Evolutionary conservation across 92 coral and sea anemone genomes (phyloP).

Genomic region (Diadumene lineata): DNA sequence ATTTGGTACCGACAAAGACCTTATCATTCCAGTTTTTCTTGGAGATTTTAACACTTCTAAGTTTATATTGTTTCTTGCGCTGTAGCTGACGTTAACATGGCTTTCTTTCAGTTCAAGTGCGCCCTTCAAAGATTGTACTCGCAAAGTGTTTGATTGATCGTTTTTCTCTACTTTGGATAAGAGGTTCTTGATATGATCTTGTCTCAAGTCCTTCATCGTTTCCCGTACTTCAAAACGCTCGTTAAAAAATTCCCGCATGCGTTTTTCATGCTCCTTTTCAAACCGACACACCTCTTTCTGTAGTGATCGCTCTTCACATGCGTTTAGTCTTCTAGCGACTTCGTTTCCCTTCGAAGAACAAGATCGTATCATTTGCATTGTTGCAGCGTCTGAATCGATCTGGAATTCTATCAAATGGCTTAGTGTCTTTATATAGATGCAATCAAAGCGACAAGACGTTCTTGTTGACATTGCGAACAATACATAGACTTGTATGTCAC

Average conservation of each 20-base stretch:
- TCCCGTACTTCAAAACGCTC: conserved; percentile 52
- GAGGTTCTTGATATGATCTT: background rate
- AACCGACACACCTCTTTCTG: conserved; percentile 54
- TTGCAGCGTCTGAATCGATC: background rate
- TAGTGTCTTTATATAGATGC: background rate
- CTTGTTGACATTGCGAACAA: conserved; percentile 26
- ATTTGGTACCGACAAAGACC: conserved; percentile 32
- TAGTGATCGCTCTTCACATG: conserved; percentile 56
- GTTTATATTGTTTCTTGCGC: background rate
- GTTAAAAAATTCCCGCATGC: conserved; percentile 49
- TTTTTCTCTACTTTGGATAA: background rate
- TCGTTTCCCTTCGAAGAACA: conserved; percentile 58
- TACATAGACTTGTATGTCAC: background rate
- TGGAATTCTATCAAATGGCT: conserved; percentile 10
- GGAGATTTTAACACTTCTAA: background rate
- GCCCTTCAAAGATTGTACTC: background rate
- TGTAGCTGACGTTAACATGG: background rate
- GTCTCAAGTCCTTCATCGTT: conserved; percentile 48
- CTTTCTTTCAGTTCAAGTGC: background rate
- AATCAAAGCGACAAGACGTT: background rate
- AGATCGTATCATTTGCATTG: conserved; percentile 21
- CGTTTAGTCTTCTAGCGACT: conserved; percentile 68
- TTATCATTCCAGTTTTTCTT: background rate
- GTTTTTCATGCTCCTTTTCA: conserved; percentile 59
- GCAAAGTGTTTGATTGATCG: background rate